phyloP scores from a whole-genome alignment of 2,113 vertebrate genomes.

The Naja naja region DNA sequence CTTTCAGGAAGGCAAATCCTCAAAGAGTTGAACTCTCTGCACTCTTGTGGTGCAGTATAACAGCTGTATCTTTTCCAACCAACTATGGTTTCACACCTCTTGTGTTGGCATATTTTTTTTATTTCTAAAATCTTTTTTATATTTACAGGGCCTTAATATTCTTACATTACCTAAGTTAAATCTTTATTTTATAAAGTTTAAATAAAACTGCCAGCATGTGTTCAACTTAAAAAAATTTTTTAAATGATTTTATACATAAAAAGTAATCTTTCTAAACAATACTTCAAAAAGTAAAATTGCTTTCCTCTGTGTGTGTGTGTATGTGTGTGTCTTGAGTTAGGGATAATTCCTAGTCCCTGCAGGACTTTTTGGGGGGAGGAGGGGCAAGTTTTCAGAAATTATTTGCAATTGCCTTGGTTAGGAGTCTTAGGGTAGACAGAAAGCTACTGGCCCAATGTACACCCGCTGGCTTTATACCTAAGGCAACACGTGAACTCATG shows the following conservation, averaged over 20 bases:
- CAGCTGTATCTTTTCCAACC: background rate
- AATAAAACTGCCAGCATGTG: background rate
- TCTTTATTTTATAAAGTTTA: background rate
- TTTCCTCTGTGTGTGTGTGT: background rate
- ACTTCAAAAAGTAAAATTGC: background rate
- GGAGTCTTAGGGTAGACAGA: background rate
- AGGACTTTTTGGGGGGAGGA: background rate
- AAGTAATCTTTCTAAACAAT: slow-evolving; percentile 4
- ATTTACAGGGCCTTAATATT: background rate
- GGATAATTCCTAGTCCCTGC: background rate
- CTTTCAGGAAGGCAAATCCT: background rate
- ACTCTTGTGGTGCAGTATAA: background rate
- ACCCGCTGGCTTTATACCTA: background rate
- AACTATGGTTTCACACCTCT: background rate
- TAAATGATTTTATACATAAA: background rate
- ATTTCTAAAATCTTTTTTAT: background rate
- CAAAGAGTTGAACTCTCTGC: background rate
- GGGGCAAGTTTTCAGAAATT: background rate
- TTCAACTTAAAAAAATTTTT: background rate
- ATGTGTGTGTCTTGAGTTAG: background rate
- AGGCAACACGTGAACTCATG: background rate
- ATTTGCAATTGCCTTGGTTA: background rate
- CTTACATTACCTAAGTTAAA: background rate
- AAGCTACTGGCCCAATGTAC: background rate
- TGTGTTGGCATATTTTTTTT: background rate